Conservation (phyloP, 2,888 invertebrate species). For the Drosophila emarginata region DNA sequence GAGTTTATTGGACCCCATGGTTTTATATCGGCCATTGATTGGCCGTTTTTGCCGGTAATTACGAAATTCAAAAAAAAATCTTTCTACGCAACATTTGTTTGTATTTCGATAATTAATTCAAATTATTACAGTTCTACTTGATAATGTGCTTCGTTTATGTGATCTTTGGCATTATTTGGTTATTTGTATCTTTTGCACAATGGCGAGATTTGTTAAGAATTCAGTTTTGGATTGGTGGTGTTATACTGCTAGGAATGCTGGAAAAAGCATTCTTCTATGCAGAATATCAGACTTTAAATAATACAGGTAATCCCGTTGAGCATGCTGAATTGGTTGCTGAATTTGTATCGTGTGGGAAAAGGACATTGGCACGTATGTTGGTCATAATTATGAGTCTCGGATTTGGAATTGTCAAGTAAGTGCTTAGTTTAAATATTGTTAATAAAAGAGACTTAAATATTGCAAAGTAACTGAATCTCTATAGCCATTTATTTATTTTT, state of each 20-base stretch:
- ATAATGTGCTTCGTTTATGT: conserved; percentile 95
- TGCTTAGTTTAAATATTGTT: conserved; percentile 44
- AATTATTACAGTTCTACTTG: conserved; percentile 89
- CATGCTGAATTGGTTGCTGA: conserved; percentile 93
- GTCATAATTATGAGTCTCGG: conserved; percentile 97
- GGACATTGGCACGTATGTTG: conserved; percentile 95
- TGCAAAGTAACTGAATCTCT: no score
- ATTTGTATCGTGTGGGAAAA: conserved; percentile 94
- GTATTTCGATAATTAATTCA: background rate
- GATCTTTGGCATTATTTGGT: conserved; percentile 91
- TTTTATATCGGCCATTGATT: conserved; percentile 94
- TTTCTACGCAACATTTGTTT: background rate
- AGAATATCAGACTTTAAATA: conserved; percentile 91
- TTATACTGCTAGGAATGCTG: conserved; percentile 92
- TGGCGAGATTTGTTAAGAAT: conserved; percentile 95
- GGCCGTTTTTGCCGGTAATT: conserved; percentile 90
- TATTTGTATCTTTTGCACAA: conserved; percentile 90
- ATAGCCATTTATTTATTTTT: no score
- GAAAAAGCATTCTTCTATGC: conserved; percentile 95
- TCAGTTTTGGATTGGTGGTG: conserved; percentile 98
- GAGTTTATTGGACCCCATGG: conserved; percentile 91
- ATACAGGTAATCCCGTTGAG: conserved; percentile 86
- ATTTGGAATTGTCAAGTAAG: conserved; percentile 97
- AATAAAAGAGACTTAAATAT: no score
- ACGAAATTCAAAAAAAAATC: no score